A percentile compares a stretch with the other conserved stretches of the same genome.
Evolutionary conservation across 2,888 invertebrate genomes (phyloP).

Genomic region (Lasioglossum morio): DNA sequence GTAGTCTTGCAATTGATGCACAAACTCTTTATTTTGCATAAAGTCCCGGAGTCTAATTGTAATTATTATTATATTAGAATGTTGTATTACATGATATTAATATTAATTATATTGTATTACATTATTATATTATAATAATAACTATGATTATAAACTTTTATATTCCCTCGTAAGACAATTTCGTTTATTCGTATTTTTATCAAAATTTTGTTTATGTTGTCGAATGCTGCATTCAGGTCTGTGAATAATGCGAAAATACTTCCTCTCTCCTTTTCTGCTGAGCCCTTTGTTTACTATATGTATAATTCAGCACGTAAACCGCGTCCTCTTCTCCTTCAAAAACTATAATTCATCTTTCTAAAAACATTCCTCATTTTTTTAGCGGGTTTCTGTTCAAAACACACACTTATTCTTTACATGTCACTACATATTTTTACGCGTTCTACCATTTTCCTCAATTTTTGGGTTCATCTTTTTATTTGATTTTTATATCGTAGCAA

Average conservation of each 20-base stretch:
- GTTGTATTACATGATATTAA: too few relatives aligned
- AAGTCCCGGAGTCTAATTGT: too few relatives aligned
- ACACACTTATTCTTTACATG: background rate
- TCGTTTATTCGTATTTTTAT: background rate
- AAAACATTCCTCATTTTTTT: background rate
- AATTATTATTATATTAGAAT: too few relatives aligned
- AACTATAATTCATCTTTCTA: background rate
- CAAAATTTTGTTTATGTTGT: background rate
- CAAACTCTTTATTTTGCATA: too few relatives aligned
- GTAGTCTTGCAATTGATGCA: too few relatives aligned
- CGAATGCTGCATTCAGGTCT: background rate
- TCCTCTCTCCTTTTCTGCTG: background rate
- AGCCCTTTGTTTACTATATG: conserved; percentile 3
- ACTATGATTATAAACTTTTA: too few relatives aligned
- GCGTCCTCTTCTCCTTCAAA: background rate
- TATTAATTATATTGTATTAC: too few relatives aligned
- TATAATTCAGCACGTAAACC: background rate
- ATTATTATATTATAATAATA: too few relatives aligned
- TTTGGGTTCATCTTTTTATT: background rate
- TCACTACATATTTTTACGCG: background rate
- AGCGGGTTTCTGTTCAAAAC: background rate
- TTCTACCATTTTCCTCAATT: too few relatives aligned
- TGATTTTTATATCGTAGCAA: background rate
- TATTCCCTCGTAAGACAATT: background rate
- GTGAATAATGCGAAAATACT: background rate